Evolutionary conservation across 2,888 invertebrate genomes (phyloP).

Genomic region (Melieria crassipennis): DNA sequence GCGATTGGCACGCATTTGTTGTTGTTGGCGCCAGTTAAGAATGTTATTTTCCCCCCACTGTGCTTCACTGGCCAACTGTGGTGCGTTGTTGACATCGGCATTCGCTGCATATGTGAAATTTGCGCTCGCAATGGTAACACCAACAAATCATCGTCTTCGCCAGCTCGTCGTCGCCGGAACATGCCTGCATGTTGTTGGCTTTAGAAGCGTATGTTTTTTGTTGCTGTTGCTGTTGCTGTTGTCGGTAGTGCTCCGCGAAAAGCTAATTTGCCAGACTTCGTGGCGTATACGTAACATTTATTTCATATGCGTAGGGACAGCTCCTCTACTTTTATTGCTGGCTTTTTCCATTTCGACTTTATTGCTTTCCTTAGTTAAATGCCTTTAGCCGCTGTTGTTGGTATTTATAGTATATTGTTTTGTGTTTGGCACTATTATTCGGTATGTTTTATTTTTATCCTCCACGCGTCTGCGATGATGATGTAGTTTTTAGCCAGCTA

Average conservation of each 20-base stretch:
- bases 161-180: neutral
- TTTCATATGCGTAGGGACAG: neutral
- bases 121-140: too few species aligned
- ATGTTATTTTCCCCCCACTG: neutral
- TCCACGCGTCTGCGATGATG: neutral
- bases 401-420: neutral
- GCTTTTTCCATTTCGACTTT: neutral
- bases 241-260: constrained; percentile 5
- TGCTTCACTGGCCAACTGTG: neutral
- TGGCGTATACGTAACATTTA: constrained; percentile 45
- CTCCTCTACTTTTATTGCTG: too few species aligned
- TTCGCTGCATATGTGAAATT: too few species aligned
- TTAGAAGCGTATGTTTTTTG: neutral
- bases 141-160: neutral
- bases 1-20: neutral
- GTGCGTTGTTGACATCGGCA: neutral
- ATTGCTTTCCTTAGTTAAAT: neutral
- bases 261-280: constrained; percentile 34
- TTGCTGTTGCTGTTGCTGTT: constrained; percentile 6
- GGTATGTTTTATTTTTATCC: neutral
- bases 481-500: neutral
- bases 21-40: neutral
- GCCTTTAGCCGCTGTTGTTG: neutral
- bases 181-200: neutral
- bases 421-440: neutral